Base-by-base conservation (phyloP, 2,888 invertebrate genomes). In the Drosophila sordidapex region DNA sequence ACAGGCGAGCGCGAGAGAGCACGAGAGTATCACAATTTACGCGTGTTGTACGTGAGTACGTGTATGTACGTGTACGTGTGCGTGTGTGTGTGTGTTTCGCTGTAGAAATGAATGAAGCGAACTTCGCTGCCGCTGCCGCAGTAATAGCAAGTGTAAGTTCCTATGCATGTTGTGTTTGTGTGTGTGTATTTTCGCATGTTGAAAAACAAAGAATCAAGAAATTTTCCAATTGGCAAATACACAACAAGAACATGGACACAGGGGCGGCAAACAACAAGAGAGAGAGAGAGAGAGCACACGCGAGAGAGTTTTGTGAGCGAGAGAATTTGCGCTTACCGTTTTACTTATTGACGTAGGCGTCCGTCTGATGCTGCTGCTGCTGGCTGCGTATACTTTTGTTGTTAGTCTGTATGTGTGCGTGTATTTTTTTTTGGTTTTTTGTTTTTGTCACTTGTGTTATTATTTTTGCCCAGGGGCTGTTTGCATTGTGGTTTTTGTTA, bases 311-410 rank as follows among this genome's bases (percentile, higher is more conserved):
- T 27, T 56, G 31, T 60, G 53, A 49, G 65, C 67, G 60, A 58
- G 66, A 79, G 74, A 76, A 86, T 87, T 70, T 79, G 65, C 29
- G 74, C 85, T 84, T 85, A 85, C 85, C 85, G 85, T 89, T 82
- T 83, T 76, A 70, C 87, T 83, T 87, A 87, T 83, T 87, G 88
- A 83, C 88, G 83, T 87, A 83, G 83, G 83, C 82, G 86, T 78
- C 62, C 79, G 79, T 68, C 53, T 58, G 35, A 75, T 76, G 68
- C 61, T 64, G 69, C 27, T 54, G 18, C 54, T 61, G 64, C 36
- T 76, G 51, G 38, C 62, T 74, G 72, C 61, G 65, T 71, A 62
- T 64, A 78, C 58, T 69, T 70, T 66, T 68, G 73, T 70, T 56
- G 73, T 70, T 56, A 72, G 64, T 76, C 68, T 69, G 65, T 76